These are phyloP conservation scores for Turritopsis dohrnii DNA, from an alignment of 30 jellyfish, hydroid and myxozoan genomes.

Conservation along the genomic window DNA sequence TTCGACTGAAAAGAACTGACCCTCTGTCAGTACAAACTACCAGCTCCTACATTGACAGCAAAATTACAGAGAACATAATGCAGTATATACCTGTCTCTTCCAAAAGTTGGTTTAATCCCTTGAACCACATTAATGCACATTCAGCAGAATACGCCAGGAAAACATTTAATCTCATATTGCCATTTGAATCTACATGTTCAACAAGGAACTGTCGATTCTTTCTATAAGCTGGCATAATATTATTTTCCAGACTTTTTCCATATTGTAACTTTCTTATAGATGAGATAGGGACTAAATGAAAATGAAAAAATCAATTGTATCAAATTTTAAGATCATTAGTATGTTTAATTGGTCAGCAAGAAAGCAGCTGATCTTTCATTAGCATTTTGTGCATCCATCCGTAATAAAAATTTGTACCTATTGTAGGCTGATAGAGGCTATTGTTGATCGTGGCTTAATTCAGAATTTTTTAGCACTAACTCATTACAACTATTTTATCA, in stretches of 20 bases:
- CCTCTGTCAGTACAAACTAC: too few species aligned
- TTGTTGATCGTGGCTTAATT: too few species aligned
- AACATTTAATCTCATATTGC: neutral
- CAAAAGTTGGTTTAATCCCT: neutral
- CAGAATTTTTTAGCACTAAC: too few species aligned
- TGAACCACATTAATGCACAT: neutral
- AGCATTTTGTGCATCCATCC: too few species aligned
- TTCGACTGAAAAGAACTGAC: too few species aligned
- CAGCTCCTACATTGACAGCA: too few species aligned
- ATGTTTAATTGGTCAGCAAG: neutral
- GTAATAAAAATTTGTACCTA: too few species aligned
- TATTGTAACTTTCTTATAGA: neutral
- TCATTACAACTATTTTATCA: too few species aligned
- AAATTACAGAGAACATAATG: too few species aligned
- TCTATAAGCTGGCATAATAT: neutral
- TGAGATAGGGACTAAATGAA: neutral
- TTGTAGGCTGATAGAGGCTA: too few species aligned
- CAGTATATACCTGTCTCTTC: neutral
- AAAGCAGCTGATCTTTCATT: too few species aligned
- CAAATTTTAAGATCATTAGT: neutral
- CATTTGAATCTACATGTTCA: neutral
- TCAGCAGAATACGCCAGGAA: neutral
- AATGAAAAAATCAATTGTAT: neutral
- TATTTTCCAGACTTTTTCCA: neutral
- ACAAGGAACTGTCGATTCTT: neutral